Base-by-base conservation (phyloP, 2,888 invertebrate genomes). In the Drosophila nr. fundita region DNA sequence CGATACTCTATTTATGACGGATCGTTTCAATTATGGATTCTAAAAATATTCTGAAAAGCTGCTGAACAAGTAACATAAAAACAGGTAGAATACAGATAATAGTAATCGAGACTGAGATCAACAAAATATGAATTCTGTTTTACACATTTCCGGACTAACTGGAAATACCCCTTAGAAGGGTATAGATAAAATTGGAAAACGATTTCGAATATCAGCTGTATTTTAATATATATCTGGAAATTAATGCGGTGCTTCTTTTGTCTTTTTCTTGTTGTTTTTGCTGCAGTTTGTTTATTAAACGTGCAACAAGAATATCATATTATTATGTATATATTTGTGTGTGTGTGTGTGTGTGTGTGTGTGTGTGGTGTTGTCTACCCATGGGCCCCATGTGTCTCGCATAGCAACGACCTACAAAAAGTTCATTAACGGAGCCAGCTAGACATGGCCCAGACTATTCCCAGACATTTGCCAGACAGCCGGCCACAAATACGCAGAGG, bases 341-440 rank as follows among this genome's bases (percentile, higher is more conserved):
- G 27, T 55, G 29, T 53, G 5, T 38, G 18, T n/a, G n/a, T n/a
- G n/a, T n/a, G n/a, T 42, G 3, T 54, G 15, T 38, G 18, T 59
- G 30, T 59, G 29, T 45, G 27, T 42, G 29, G 71, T 49, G 48
- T 65, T 83, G 77, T 58, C 83, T 71, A 64, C 58, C 69, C 68
- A 67, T 64, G 67, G 66, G 65, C 61, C 50, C 73, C 73, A 76
- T 69, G 57, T 62, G 73, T 73, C 83, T 73, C 82, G 87, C 91
- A 91, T 91, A 91, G 90, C 91, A 92, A 91, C 92, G 92, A 93
- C 92, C 92, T 92, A 92, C 92, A 93, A 92, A 92, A 92, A 92
- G 92, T 92, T 92, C 92, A 92, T 92, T 93, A 92, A 92, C 92
- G 92, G 92, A 90, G 89, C 91, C 92, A 92, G 92, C 91, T 92